Evolutionary conservation across 2,888 invertebrate species (phyloP).

Genomic region (Rotaria sp.): DNA sequence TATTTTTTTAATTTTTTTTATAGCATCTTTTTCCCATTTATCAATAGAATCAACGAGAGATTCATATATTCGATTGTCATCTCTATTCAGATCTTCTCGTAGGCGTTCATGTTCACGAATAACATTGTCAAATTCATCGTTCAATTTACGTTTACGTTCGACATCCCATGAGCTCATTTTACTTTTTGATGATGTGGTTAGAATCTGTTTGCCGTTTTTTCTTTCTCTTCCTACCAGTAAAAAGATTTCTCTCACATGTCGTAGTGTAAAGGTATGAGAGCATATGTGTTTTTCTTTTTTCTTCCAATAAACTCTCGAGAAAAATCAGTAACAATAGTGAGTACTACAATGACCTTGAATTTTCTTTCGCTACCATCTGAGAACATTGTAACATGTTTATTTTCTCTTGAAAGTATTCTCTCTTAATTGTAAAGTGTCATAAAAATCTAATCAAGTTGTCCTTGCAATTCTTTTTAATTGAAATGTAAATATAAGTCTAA

Average conservation of each 20-base stretch:
- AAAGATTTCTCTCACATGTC: not conserved
- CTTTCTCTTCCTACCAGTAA: not conserved
- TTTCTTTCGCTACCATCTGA: not conserved
- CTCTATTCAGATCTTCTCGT: not conserved
- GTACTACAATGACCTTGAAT: not conserved
- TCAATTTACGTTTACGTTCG: not conserved
- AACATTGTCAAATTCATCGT: not conserved
- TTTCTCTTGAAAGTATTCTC: too few relatives aligned
- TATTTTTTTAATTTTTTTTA: not conserved
- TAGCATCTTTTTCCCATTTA: not conserved
- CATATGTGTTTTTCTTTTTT: not conserved
- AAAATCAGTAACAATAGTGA: not conserved
- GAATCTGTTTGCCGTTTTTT: not conserved
- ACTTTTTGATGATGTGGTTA: not conserved
- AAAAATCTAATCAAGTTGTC: too few relatives aligned
- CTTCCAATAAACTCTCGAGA: not conserved
- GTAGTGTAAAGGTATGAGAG: not conserved
- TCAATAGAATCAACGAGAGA: not conserved
- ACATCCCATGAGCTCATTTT: not conserved
- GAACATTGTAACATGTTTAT: too few relatives aligned
- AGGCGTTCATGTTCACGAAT: not conserved
- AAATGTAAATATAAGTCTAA: too few relatives aligned
- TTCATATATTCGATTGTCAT: not conserved
- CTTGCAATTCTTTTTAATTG: too few relatives aligned
- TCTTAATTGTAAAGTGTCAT: too few relatives aligned